Evolutionary conservation across 2,797 vertebrate species (phyloP).

Genomic region (Champsocephalus esox): DNA sequence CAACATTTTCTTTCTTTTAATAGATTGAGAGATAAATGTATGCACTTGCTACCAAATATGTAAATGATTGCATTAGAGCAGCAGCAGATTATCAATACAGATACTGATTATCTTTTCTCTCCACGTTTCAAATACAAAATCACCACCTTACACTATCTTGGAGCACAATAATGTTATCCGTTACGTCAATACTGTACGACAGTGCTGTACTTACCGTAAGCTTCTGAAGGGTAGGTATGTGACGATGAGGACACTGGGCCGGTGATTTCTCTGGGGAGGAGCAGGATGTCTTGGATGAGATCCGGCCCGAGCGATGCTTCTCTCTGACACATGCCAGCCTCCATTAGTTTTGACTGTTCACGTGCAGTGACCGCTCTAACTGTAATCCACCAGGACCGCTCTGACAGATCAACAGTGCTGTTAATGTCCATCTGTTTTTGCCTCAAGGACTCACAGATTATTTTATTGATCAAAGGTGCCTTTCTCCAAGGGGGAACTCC

Average conservation of each 20-base stretch:
- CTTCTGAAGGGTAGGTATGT: conserved; percentile 54
- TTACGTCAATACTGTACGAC: conserved; percentile 15
- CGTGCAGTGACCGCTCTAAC: conserved; percentile 53
- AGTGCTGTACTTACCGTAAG: conserved; percentile 24
- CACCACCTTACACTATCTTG: background rate
- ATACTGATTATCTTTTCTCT: too few relatives aligned
- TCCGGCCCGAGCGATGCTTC: conserved; percentile 57
- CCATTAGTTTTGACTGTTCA: conserved; percentile 72
- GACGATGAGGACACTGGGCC: conserved; percentile 44
- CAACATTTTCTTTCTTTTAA: background rate
- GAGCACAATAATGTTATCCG: background rate
- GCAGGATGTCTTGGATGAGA: conserved; percentile 63
- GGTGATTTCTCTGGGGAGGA: conserved; percentile 69
- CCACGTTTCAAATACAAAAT: background rate
- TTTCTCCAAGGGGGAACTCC: conserved; percentile 36
- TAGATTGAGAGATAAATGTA: too few relatives aligned
- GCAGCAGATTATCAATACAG: too few relatives aligned
- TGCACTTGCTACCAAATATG: too few relatives aligned
- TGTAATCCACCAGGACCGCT: conserved; percentile 53
- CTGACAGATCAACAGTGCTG: conserved; percentile 64
- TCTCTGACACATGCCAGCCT: conserved; percentile 78
- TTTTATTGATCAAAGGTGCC: conserved; percentile 59
- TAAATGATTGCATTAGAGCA: too few relatives aligned
- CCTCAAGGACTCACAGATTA: conserved; percentile 16
- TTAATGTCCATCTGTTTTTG: conserved; percentile 60